These are phyloP conservation scores for Clostera curtula DNA, from an alignment of 2,888 invertebrate species.

Conservation along the genomic window DNA sequence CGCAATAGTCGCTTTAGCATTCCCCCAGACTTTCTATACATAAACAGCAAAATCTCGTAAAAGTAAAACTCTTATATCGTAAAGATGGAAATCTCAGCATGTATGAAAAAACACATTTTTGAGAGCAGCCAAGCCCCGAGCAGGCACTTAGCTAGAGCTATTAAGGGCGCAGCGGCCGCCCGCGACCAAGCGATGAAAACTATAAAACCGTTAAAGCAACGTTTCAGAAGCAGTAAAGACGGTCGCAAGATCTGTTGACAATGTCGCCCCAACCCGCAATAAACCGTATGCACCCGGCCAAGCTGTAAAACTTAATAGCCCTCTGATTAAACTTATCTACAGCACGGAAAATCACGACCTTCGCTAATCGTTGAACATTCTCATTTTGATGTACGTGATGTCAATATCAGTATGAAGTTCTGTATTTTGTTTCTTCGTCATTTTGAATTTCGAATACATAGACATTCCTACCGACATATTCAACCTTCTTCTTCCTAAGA, in stretches of 20 bases:
- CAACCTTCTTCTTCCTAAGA: too few species aligned
- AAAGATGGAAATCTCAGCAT: slow-evolving; percentile 65
- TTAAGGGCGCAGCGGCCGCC: slow-evolving; percentile 69
- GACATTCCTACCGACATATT: too few species aligned
- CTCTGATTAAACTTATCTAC: slow-evolving; percentile 73
- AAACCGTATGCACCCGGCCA: slow-evolving; percentile 71
- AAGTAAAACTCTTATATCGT: slow-evolving; percentile 53
- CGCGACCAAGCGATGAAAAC: slow-evolving; percentile 70
- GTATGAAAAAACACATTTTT: slow-evolving; percentile 60
- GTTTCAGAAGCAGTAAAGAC: slow-evolving; percentile 74
- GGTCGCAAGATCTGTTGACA: slow-evolving; percentile 74
- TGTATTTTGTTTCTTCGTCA: too few species aligned
- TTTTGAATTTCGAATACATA: too few species aligned
- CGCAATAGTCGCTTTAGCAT: too few species aligned
- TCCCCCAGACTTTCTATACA: too few species aligned
- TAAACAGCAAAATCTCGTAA: slow-evolving; percentile 10
- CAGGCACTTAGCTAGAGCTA: slow-evolving; percentile 70
- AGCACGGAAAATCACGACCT: slow-evolving; percentile 53
- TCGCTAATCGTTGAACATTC: slow-evolving; percentile 47
- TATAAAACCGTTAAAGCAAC: slow-evolving; percentile 75
- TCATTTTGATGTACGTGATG: too few species aligned
- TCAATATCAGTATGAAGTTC: too few species aligned
- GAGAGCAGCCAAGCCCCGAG: slow-evolving; percentile 62
- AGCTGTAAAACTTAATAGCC: slow-evolving; percentile 68
- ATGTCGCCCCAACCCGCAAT: slow-evolving; percentile 67